A percentile compares a stretch with the other conserved stretches of the same genome.
Evolutionary conservation across 2,888 invertebrate genomes (phyloP).

Genomic region (Parnassius mnemosyne): DNA sequence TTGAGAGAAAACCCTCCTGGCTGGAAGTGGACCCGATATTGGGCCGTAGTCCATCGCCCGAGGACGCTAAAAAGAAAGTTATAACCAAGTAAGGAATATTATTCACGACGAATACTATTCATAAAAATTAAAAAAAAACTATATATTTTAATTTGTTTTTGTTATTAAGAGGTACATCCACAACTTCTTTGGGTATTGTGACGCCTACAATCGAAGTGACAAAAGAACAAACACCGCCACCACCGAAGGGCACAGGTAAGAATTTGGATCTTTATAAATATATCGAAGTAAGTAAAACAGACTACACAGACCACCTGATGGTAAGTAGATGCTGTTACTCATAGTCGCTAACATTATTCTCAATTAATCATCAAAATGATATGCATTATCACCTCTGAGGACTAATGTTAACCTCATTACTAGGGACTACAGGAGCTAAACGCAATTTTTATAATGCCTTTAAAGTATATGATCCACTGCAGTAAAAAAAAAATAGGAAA

Average conservation of each 20-base stretch:
- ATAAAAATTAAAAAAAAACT: too few relatives aligned
- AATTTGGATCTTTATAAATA: background rate
- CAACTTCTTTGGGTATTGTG: conserved; percentile 54
- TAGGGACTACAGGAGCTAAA: too few relatives aligned
- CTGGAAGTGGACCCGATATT: conserved; percentile 63
- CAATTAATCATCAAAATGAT: too few relatives aligned
- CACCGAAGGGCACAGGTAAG: conserved; percentile 60
- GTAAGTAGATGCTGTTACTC: too few relatives aligned
- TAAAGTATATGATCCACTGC: too few relatives aligned
- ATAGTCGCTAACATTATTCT: background rate
- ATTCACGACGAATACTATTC: too few relatives aligned
- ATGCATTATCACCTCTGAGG: too few relatives aligned
- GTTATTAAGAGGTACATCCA: conserved; percentile 65
- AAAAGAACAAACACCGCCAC: conserved; percentile 60
- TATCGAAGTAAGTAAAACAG: background rate
- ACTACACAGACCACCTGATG: background rate
- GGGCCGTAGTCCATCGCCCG: conserved; percentile 76
- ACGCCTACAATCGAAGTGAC: conserved; percentile 61
- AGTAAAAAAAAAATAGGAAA: too few relatives aligned
- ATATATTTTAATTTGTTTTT: background rate
- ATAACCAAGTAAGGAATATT: conserved; percentile 57
- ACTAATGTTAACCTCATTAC: too few relatives aligned
- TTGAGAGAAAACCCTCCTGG: conserved; percentile 74
- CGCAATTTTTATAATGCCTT: too few relatives aligned
- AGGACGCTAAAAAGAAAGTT: conserved; percentile 61